These are phyloP conservation scores for Hoplodrina ambigua DNA, from an alignment of 2,888 invertebrate genomes.

Conservation along the genomic window DNA sequence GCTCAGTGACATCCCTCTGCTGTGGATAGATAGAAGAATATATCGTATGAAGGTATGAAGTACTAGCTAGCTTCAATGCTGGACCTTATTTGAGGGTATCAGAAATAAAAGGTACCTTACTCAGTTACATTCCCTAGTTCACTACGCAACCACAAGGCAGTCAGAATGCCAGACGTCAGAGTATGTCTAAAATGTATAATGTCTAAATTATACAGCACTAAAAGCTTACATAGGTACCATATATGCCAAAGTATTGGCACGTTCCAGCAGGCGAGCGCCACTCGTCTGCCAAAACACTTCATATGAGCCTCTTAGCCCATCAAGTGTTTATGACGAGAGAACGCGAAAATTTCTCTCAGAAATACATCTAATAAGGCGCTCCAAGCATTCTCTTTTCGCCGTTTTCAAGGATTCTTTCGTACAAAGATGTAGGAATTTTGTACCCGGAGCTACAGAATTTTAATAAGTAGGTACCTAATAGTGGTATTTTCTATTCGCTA, in stretches of 20 bases:
- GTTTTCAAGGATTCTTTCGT: constrained; percentile 31
- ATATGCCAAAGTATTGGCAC: constrained; percentile 45
- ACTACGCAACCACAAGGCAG: too few species aligned
- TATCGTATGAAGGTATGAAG: too few species aligned
- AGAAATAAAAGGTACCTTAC: too few species aligned
- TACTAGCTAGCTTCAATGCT: too few species aligned
- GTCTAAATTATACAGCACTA: background rate
- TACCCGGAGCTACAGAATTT: constrained; percentile 43
- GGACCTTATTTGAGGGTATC: too few species aligned
- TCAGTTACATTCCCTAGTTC: too few species aligned
- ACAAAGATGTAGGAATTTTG: constrained; percentile 31
- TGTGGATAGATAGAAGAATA: too few species aligned
- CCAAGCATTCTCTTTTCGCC: constrained; percentile 23
- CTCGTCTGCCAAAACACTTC: constrained; percentile 58
- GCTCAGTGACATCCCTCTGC: too few species aligned
- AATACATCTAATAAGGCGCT: constrained; percentile 54
- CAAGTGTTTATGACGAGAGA: constrained; percentile 58
- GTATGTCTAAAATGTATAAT: background rate
- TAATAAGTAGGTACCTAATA: constrained; percentile 38
- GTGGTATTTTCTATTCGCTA: constrained; percentile 25
- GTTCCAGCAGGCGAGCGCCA: constrained; percentile 36
- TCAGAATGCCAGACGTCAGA: background rate
- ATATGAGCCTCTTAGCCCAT: constrained; percentile 48
- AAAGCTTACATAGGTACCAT: background rate
- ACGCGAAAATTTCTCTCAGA: constrained; percentile 43